Evolutionary conservation across 2,113 vertebrate genomes (phyloP), one percentile per base, ranked within the genome.

Genomic region (Gracilinanus agilis): DNA sequence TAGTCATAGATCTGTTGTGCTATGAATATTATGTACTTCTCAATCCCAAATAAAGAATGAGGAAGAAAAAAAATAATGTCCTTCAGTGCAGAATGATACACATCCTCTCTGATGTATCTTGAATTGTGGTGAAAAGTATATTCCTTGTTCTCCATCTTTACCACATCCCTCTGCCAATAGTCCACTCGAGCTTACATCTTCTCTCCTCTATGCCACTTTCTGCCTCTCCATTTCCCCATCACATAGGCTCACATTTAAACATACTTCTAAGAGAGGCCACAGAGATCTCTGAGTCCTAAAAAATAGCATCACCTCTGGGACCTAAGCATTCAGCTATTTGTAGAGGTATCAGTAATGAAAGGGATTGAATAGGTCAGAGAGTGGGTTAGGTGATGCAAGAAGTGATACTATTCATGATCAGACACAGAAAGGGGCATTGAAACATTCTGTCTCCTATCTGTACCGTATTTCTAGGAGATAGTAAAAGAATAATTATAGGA

Each of bases 261-360:
- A 44, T 7, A 40, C 16, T 44, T 56, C 12, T 67, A 54, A 44
- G 34, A 27, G 29, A 92, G 34, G 9, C 49, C 44, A 0, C 29
- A 53, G 44, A 95, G 53, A 21, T 3, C 34, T 27, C 9, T 24
- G 40, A 44, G 27, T 61, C 24, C 58, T 34, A 34, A 61, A 27
- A 61, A 61, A 61, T 3, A 0, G 0, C 13, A n/a, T 6, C 1
- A 7, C 4, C 6, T 34, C 0, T 27, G 9, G 56, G 54, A 34
- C 40, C 67, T 54, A 53, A 7, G 53, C 21, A 27, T 44, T 27
- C 5, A 10, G 90, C 44, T n/a, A 24, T 44, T 61, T 61, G 58
- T 29, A 61, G 27, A 29, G 58, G 10, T 29, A 9, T 67, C 40
- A 54, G 44, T n/a, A 9, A 11, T 6, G 13, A 49, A 34, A 13